Evolutionary conservation across 2,797 vertebrate genomes (phyloP), one percentile per base, ranked within the genome.

Genomic region (Sebastes nivosus): DNA sequence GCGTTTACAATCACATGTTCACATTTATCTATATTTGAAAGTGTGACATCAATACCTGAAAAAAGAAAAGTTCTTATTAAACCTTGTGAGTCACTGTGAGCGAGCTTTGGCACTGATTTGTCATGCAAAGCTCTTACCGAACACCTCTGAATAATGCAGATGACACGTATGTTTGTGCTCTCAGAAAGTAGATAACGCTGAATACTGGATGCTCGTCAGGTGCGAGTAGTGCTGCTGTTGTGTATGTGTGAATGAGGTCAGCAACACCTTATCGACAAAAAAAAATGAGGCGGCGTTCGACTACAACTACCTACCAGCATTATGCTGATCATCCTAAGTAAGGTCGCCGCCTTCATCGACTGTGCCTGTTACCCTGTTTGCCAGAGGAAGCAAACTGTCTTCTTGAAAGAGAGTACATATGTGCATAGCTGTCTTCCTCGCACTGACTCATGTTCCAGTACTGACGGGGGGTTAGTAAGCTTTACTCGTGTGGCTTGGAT

Each of bases 371-470:
- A 50, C 18, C 64, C 38, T 72, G 71, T 77, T 82, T 75, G 61
- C 64, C 52, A 38, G 63, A 60, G 71, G 82, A 88, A 76, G 63
- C n/a, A 38, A 76, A 74, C 73, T 36, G 63, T 81, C 72, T 58
- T 71, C 42, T 66, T 69, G 66, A 77, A 71, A 55, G 67, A 59
- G 65, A 3, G 68, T 63, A 67, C 84, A 87, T 90, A 78, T 92
- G 82, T 76, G 70, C 83, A 50, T 4, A 18, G 34, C 76, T 61
- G 67, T 86, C 80, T 81, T 82, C 78, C 77, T 91, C 87, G 46
- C 68, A 29, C 75, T 93, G 92, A 93, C 78, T 94, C 92, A 92
- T 81, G 83, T 77, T 88, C 86, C 79, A 69, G 80, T 80, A 58
- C 81, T 77, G 88, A 79, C 38, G 22, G 64, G 46, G 86, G 80